Base-by-base conservation (phyloP, 1,140 invertebrate genomes). In the Mizuhopecten yessoensis region DNA sequence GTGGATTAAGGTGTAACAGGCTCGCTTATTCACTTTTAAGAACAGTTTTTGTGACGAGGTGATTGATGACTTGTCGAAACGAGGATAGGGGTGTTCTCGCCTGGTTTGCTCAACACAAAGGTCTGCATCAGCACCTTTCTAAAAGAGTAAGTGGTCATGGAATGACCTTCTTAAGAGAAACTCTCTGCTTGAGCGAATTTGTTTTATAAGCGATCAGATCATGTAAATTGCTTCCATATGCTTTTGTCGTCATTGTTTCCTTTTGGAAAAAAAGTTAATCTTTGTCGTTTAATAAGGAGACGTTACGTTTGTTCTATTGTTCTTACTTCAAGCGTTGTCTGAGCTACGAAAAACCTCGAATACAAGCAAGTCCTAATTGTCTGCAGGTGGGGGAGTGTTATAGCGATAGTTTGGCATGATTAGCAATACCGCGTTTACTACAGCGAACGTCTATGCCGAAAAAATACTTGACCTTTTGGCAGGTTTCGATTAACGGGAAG, bases 381-480 rank as follows among this genome's bases (percentile, higher is more conserved):
- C 20, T 75, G 57, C 57, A 75, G 57, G 57, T 75, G 57, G 57
- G 57, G 23, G 57, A 75, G 57, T 29, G 57, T 75, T 75, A 75
- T 9, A 75, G 20, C 29, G 57, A 75, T 75, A 29, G 23, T 17
- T 75, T 75, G 57, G 57, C 57, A 75, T 75, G 57, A 29, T n/a
- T 75, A 75, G n/a, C 23, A n/a, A 75, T 75, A n/a, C 42, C 17
- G 42, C 9, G 42, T 17, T 45, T 45, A 45, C 57, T 29, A 29
- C 57, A 75, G 57, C 1, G 23, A 75, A 75, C 57, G 29, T 75
- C 23, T 75, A 29, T 75, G 57, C 23, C 57, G 57, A 75, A 75
- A 75, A 75, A 75, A 75, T 75, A 75, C 57, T 75, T 75, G 57
- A 75, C 57, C 57, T 75, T 75, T 75, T 29, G 57, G 57, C 57